Evolutionary conservation across 2,888 invertebrate species (phyloP), one percentile per base, ranked within the genome.

Genomic region (Drosophila limbata): DNA sequence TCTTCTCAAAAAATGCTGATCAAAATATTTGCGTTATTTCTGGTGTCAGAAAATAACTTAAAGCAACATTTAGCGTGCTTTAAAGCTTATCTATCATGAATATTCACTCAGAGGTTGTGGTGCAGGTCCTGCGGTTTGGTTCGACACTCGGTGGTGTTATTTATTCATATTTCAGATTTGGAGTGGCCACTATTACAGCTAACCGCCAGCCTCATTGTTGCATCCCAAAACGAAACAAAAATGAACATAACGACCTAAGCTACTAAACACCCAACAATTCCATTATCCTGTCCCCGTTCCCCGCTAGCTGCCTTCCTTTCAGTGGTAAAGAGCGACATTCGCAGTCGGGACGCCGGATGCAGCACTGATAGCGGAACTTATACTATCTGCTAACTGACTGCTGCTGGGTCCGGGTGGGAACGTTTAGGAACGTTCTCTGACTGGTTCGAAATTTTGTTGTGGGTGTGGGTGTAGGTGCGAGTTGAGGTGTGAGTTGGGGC

Each of bases 361-460:
- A 64, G 67, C 56, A 64, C 67, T 71, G 81, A 81, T 84, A 81
- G 82, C 79, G 85, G 85, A 82, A 82, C 83, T 79, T 79, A 51
- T 57, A 70, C 87, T 74, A 81, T 87, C 73, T 73, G 65, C 63
- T 75, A 69, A 81, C 75, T 81, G 76, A 67, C 55, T 69, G 48
- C 55, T 69, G 48, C 44, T 44, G 17, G 51, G n/a, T 45, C 45
- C 55, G 19, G 21, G 45, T 21, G 25, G 21, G 9, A 17, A 35
- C n/a, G 21, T 37, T 19, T 59, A 33, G 35, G 35, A n/a, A n/a
- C n/a, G n/a, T 42, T 11, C 33, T 35, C n/a, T 11, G 31, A 33
- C 39, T 48, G 52, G 10, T 25, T 37, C n/a, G 44, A 45, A 44
- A 56, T 55, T 55, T 6, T 28, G 13, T 21, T 13, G 44, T 15